Percentiles rank a stretch among this genome's conserved stretches.
Evolutionary conservation across 1,140 invertebrate species (phyloP).

Genomic region (Schlechtendalia chinensis): DNA sequence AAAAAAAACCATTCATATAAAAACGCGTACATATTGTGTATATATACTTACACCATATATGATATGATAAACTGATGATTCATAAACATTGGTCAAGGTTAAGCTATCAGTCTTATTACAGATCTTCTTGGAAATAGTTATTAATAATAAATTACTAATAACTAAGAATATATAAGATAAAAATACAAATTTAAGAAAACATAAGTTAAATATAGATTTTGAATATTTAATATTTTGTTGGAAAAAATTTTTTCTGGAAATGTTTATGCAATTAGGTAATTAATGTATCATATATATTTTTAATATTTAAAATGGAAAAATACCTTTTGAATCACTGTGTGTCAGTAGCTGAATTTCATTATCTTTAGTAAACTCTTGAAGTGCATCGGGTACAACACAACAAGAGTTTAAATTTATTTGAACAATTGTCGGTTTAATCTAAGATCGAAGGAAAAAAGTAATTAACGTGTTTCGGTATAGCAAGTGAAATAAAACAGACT

Average conservation of each 20-base stretch:
- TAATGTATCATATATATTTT: neutral
- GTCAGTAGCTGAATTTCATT: slow-evolving; percentile 91
- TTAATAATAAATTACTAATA: no score
- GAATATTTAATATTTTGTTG: no score
- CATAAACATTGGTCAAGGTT: neutral
- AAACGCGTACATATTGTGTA: neutral
- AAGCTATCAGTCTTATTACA: no score
- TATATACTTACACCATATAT: neutral
- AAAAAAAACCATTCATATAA: no score
- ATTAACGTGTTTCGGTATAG: neutral
- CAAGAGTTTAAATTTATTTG: slow-evolving; percentile 95
- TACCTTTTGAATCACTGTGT: slow-evolving; percentile 89
- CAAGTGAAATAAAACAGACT: slow-evolving; percentile 49
- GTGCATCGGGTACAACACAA: slow-evolving; percentile 88
- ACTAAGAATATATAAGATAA: no score
- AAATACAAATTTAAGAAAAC: no score
- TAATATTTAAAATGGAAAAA: slow-evolving; percentile 51
- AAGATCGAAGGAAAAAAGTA: slow-evolving; percentile 52
- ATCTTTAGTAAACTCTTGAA: slow-evolving; percentile 85
- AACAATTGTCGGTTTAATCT: slow-evolving; percentile 84
- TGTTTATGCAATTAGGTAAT: neutral
- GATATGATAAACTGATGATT: neutral
- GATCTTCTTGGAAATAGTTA: no score
- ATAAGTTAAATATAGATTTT: no score
- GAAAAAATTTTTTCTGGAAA: no score